These are phyloP conservation scores for Margaritifera margaritifera DNA, from an alignment of 2,888 invertebrate species.

Conservation along the genomic window DNA sequence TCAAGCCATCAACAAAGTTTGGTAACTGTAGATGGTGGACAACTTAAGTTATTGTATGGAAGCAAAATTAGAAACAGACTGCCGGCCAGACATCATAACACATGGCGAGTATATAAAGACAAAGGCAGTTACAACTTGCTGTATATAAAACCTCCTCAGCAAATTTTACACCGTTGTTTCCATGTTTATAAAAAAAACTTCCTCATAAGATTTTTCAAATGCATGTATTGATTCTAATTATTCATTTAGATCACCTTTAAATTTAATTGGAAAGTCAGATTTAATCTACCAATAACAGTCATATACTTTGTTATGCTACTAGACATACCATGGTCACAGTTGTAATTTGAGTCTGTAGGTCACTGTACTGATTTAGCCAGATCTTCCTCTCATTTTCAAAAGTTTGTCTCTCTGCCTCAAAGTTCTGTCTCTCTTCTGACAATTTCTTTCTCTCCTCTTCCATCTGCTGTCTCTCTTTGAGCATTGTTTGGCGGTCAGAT, in stretches of 20 bases:
- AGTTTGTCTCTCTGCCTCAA: constrained; percentile 45
- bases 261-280: background rate
- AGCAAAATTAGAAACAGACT: too few relatives aligned
- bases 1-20: too few relatives aligned
- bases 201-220: too few relatives aligned
- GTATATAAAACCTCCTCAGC: too few relatives aligned
- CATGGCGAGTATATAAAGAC: too few relatives aligned
- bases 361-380: constrained; percentile 48
- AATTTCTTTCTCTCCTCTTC: constrained; percentile 42
- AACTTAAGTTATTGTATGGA: too few relatives aligned
- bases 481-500: constrained; percentile 41
- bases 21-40: too few relatives aligned
- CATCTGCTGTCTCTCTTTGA: constrained; percentile 42
- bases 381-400: constrained; percentile 48
- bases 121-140: too few relatives aligned
- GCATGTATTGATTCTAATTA: too few relatives aligned
- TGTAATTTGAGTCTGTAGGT: constrained; percentile 45
- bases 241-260: background rate
- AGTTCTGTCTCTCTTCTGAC: constrained; percentile 42
- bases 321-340: constrained; percentile 38
- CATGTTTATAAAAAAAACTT: too few relatives aligned
- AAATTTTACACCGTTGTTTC: too few relatives aligned
- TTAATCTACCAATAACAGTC: background rate
- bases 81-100: too few relatives aligned
- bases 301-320: background rate